Percentiles rank a stretch among this genome's conserved stretches.
Conservation (phyloP, 2,888 invertebrate genomes). For the Liposcelis brunnea region DNA sequence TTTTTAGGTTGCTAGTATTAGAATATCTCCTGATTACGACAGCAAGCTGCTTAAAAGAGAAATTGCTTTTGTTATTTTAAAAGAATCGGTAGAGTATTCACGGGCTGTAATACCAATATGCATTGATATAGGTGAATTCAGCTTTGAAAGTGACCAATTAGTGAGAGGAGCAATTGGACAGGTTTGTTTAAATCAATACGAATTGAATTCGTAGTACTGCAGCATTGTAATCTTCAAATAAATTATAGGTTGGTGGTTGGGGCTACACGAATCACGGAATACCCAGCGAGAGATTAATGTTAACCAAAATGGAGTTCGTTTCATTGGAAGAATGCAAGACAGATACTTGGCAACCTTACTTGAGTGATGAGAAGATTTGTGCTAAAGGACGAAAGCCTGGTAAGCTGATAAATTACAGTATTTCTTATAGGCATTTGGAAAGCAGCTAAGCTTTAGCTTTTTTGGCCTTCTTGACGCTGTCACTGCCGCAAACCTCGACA, state of each 20-base stretch:
- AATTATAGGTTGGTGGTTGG: not conserved
- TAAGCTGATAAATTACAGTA: too few relatives aligned
- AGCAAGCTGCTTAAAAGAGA: not conserved
- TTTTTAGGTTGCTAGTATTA: too few relatives aligned
- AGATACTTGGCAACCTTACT: not conserved
- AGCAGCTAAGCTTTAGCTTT: too few relatives aligned
- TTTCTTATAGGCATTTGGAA: too few relatives aligned
- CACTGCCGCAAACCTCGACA: too few relatives aligned
- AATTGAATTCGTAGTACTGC: not conserved
- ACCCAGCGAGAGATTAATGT: not conserved
- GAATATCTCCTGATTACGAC: too few relatives aligned
- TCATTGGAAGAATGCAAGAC: not conserved
- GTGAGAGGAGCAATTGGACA: not conserved
- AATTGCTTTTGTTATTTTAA: not conserved
- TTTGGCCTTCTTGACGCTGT: too few relatives aligned
- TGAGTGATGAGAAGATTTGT: not conserved
- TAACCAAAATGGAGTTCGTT: not conserved
- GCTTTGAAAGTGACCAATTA: slow-evolving; percentile 6
- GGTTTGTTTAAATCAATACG: too few relatives aligned
- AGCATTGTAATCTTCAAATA: not conserved
- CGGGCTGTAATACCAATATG: not conserved
- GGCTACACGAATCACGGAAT: not conserved
- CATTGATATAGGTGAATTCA: slow-evolving; percentile 11
- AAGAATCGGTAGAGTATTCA: not conserved
- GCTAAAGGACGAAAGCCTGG: not conserved